phyloP scores from a whole-genome alignment of 2,797 vertebrate genomes.

The Manis pentadactyla region DNA sequence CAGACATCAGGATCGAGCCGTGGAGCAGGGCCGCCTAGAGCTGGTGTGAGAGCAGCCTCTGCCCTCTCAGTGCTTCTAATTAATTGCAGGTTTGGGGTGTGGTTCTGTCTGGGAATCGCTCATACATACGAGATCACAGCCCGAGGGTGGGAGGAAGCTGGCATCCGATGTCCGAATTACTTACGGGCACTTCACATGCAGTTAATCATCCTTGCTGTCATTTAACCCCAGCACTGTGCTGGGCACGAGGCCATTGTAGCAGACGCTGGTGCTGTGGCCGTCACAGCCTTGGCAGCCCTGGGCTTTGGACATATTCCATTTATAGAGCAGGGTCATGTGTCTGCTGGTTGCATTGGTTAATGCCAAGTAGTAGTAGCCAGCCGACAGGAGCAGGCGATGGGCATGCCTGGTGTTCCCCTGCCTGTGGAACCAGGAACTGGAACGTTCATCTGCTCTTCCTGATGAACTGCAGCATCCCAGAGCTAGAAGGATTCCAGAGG shows the following conservation, averaged over 20 bases:
- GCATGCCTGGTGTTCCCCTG: neutral
- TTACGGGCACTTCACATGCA: constrained; percentile 38
- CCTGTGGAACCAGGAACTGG: neutral
- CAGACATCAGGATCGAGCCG: neutral
- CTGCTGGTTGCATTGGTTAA: neutral
- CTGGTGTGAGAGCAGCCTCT: neutral
- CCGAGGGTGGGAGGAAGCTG: constrained; percentile 30
- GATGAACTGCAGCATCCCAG: neutral
- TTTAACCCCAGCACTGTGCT: neutral
- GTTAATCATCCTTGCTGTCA: constrained; percentile 41
- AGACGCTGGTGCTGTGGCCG: neutral
- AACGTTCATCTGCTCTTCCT: no score
- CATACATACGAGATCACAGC: neutral
- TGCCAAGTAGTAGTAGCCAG: neutral
- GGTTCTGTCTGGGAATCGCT: constrained; percentile 32
- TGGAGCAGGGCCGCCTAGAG: rapidly evolving
- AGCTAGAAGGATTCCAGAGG: neutral
- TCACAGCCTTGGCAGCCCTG: neutral
- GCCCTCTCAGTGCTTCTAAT: neutral
- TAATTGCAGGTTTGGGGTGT: constrained; percentile 38
- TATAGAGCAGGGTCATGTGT: neutral
- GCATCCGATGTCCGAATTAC: constrained; percentile 44
- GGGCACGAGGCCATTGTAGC: neutral
- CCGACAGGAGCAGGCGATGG: neutral
- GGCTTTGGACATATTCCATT: no score